Percentiles rank a stretch among this genome's conserved stretches.
Conservation (phyloP, 2,797 vertebrate species). For the Tokudaia muenninki region DNA sequence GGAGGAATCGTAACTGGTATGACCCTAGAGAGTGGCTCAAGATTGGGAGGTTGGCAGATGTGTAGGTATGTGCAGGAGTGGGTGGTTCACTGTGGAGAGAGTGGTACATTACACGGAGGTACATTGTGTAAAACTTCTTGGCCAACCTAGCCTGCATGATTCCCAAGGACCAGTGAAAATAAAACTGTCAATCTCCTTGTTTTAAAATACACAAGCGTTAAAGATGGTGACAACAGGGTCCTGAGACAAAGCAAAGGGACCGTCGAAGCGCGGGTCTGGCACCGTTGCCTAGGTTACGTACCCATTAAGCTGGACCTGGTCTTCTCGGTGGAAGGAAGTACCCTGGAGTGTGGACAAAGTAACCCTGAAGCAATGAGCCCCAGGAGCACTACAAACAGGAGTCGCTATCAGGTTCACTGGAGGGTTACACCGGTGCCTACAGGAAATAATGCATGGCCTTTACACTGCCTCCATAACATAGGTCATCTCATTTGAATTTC, state of each 20-base stretch:
- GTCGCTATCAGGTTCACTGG: neutral
- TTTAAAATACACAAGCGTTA: neutral
- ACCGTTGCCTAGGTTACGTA: fast-evolving
- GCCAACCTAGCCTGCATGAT: neutral
- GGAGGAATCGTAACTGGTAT: neutral
- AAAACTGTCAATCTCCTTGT: neutral
- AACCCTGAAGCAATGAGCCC: neutral
- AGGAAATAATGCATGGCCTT: neutral
- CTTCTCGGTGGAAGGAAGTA: neutral
- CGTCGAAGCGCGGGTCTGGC: neutral
- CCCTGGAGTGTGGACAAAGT: neutral
- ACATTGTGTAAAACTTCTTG: neutral
- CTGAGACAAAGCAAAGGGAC: neutral
- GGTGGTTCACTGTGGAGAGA: too few relatives aligned
- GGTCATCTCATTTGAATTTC: neutral
- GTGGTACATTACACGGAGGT: neutral
- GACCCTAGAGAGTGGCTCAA: neutral
- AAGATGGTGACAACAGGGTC: neutral
- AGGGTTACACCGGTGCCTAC: neutral
- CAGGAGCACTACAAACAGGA: neutral
- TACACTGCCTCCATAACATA: neutral
- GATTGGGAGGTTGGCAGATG: neutral
- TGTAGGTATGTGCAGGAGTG: neutral
- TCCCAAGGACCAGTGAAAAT: neutral
- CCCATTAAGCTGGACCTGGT: neutral